Base-by-base conservation (phyloP, 64 coral and sea anemone species). In the Platygyra sinensis region DNA sequence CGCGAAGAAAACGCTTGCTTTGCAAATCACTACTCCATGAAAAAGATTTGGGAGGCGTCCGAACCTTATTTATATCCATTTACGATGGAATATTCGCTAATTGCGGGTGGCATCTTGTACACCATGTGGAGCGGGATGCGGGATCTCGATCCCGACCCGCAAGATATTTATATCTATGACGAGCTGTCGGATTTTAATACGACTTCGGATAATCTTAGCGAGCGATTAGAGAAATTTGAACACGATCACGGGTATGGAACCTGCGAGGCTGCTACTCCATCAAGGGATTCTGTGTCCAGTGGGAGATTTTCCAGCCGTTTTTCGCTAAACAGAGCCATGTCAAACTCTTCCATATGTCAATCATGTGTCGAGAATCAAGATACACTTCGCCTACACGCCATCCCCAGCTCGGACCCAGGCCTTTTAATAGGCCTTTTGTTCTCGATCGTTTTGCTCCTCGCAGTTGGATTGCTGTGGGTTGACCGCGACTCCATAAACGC, bases 81-180 rank as follows among this genome's bases (percentile, higher is more conserved):
- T 55, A 95, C 94, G 10, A 96, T 99, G 88, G 97, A 99, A 59
- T 99, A 96, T 86, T 88, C 97, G 31, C 42, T 99, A 15, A 96
- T 95, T 29, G 94, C 97, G 62, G 91, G 94, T 61, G 97, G 97
- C 50, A 95, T 95, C 71, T 75, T 96, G 27, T 99, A 99, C 74
- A 96, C 89, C 78, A 93, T 99, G 94, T 99, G 97, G 97, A 99
- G 94, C 52, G 94, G 88, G 16, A 93, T 99, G 91, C 61, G 94
- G 27, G 97, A 99, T 72, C 87, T 99, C 12, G 97, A 99, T 90
- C 97, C 97, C 55, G 94, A 96, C 18, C 97, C 97, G 20, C 94
- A 99, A 46, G 97, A 99, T 52, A 99, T 99, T 69, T 99, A 99
- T 61, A 99, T 99, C 78, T 95, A 99, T 57, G 97, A 99, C 52